Evolutionary conservation across 1,140 invertebrate species (phyloP).

Genomic region (Limonius californicus): DNA sequence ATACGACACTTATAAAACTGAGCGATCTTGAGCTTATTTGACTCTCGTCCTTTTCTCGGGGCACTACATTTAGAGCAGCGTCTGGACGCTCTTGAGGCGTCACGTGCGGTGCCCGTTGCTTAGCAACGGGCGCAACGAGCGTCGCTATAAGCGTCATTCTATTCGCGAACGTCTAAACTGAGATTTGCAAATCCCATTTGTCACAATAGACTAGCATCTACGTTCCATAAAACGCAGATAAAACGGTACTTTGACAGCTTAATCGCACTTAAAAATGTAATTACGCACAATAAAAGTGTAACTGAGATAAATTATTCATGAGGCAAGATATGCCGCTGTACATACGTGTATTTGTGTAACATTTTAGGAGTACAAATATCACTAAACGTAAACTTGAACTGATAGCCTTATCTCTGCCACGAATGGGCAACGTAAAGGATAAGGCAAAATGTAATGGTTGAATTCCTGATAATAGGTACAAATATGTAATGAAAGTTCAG

Average conservation of each 20-base stretch:
- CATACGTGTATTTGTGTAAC: not conserved
- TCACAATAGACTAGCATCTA: not conserved
- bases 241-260: not conserved
- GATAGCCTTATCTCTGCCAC: slow-evolving; percentile 19
- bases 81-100: slow-evolving; percentile 3
- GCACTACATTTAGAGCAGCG: not conserved
- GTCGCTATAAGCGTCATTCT: not conserved
- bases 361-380: slow-evolving; percentile 13
- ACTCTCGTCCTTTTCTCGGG: no score
- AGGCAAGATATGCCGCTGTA: not conserved
- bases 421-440: no score
- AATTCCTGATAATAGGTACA: no score
- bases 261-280: slow-evolving; percentile 2
- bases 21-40: no score
- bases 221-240: not conserved
- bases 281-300: not conserved
- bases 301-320: not conserved
- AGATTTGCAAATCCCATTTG: slow-evolving; percentile 8
- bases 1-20: no score
- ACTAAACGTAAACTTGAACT: not conserved
- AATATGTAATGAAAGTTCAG: no score
- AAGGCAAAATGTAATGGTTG: slow-evolving; percentile 17
- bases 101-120: not conserved
- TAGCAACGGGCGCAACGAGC: slow-evolving; percentile 4
- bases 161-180: slow-evolving; percentile 1